Percentiles rank a stretch among this genome's conserved stretches.
Evolutionary conservation across 2,888 invertebrate species (phyloP).

Genomic region (Micoletzkya japonica): DNA sequence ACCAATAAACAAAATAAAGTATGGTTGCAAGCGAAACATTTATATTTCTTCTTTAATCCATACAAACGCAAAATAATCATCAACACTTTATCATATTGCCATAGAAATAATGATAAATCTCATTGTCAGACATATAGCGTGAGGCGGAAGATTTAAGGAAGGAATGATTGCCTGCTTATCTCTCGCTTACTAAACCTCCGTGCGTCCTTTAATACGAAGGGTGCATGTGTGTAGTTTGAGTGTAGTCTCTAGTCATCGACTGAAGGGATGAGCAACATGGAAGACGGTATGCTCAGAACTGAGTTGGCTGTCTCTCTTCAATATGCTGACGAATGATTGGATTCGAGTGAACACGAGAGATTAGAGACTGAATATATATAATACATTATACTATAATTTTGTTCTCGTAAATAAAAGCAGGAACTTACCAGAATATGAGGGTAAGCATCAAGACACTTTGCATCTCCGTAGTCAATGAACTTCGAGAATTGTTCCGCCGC

Average conservation of each 20-base stretch:
- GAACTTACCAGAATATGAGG: constrained; percentile 46
- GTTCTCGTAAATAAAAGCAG: background rate
- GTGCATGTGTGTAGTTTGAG: background rate
- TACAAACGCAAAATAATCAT: too few relatives aligned
- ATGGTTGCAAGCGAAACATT: too few relatives aligned
- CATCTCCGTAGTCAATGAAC: constrained; percentile 50
- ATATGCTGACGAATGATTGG: constrained; percentile 51
- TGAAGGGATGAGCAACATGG: background rate
- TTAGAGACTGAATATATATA: constrained; percentile 44
- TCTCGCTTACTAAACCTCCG: too few relatives aligned
- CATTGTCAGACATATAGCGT: too few relatives aligned
- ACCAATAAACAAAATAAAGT: too few relatives aligned
- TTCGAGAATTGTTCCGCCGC: constrained; percentile 54
- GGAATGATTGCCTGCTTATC: too few relatives aligned
- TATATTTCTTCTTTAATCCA: too few relatives aligned
- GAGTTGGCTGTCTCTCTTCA: constrained; percentile 35
- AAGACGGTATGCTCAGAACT: constrained; percentile 25
- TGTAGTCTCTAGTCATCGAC: background rate
- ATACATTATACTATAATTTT: background rate
- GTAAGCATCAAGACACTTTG: constrained; percentile 52
- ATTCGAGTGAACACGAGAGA: constrained; percentile 52
- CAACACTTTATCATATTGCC: too few relatives aligned
- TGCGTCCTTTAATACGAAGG: too few relatives aligned
- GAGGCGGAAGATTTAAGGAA: too few relatives aligned
- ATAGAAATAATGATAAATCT: too few relatives aligned